Conservation (phyloP, 2,113 vertebrate species). For the Trichechus manatus region DNA sequence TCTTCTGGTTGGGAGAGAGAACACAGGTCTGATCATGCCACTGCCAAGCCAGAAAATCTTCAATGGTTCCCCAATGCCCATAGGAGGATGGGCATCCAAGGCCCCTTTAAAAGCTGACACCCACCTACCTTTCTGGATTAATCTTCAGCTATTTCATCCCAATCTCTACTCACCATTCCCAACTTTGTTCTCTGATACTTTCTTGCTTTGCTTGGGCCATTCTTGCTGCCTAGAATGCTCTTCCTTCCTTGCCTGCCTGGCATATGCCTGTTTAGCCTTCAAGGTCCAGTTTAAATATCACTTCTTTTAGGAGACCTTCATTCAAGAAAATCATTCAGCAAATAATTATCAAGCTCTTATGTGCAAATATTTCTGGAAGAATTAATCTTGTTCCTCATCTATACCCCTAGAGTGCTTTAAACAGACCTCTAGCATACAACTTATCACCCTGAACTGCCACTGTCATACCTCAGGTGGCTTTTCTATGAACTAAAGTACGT, state of each 20-base stretch:
- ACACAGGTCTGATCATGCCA: conserved; percentile 80
- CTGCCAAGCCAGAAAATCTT: conserved; percentile 59
- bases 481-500: not conserved
- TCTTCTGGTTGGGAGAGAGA: conserved; percentile 87
- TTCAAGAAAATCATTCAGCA: conserved; percentile 42
- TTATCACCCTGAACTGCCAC: conserved; percentile 23
- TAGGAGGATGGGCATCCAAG: conserved; percentile 33
- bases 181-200: conserved; percentile 48
- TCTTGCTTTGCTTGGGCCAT: conserved; percentile 26
- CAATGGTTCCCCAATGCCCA: conserved; percentile 70
- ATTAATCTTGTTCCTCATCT: not conserved
- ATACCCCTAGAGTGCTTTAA: not conserved
- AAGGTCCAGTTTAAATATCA: conserved; percentile 24
- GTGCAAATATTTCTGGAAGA: conserved; percentile 9
- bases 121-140: conserved; percentile 65
- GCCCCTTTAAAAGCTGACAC: conserved; percentile 34
- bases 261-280: conserved; percentile 27
- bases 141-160: conserved; percentile 36
- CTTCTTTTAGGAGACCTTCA: conserved; percentile 48
- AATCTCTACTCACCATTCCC: conserved; percentile 5
- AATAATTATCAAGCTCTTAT: not conserved
- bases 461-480: not conserved
- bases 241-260: conserved; percentile 50
- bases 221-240: conserved; percentile 51
- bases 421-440: not conserved